Evolutionary conservation across 2,888 invertebrate species (phyloP), one percentile per base, ranked within the genome.

Genomic region (Xanthia icteritia): DNA sequence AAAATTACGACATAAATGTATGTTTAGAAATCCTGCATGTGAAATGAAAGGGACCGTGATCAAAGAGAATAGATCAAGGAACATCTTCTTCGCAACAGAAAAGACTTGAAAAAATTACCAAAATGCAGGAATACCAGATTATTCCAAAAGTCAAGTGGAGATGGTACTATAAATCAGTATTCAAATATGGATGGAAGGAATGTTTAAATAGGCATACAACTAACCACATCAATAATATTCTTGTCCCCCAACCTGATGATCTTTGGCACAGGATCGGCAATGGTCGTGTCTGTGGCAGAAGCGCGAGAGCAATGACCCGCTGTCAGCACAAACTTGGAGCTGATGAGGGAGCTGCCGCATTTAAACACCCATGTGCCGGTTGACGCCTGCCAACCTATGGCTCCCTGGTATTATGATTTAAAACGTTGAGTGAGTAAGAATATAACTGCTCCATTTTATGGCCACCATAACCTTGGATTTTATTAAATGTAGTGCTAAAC

Each of bases 261-360:
- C 79, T 94, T 92, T 0, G 95, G 94, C 5, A 84, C 79, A 4
- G 87, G 78, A 61, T 92, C 92, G 5, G 89, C 79, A 61, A 94
- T 86, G 20, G 87, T 86, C 5, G 90, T 86, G n/a, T 92, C 91
- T 27, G 86, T 82, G 0, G 85, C 54, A 0, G 92, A 92, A 1
- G 91, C 89, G 6, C 81, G 90, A 8, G 93, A 90, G 86, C 98
- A 98, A 91, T 98, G 98, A 0, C 97, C 98, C 0, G 98, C 98
- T 0, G 98, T 98, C 56, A 98, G 89, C 5, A 98, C 96, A 89
- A 97, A 98, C 69, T 95, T 96, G 36, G 97, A 94, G 71, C 97
- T 97, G 75, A 98, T 97, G 9, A 98, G 93, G 1, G 97, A 97
- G 6, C 98, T 97, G 0, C 98, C 98, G 89, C 98, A 98, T 84